A percentile compares a stretch with the other conserved stretches of the same genome.
Evolutionary conservation across 2,888 invertebrate genomes (phyloP).

Genomic region (Polymixis flavicincta): DNA sequence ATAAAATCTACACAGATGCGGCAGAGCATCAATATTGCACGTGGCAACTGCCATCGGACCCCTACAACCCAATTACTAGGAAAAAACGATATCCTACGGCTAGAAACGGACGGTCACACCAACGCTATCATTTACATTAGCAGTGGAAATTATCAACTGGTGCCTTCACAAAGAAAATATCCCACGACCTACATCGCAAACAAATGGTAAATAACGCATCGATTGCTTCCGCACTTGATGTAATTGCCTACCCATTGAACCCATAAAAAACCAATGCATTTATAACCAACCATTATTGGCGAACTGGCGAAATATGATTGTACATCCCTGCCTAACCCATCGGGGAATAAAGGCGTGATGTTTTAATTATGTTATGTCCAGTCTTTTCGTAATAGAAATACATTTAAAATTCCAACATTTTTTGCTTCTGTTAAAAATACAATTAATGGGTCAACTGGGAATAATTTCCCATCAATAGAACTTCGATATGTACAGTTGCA

Average conservation of each 20-base stretch:
- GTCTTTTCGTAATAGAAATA: constrained; percentile 45
- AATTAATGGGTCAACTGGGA: constrained; percentile 43
- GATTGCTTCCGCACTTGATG: constrained; percentile 62
- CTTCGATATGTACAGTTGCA: constrained; percentile 23
- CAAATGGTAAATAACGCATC: constrained; percentile 55
- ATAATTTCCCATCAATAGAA: constrained; percentile 31
- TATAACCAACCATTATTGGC: constrained; percentile 47
- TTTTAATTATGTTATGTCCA: background rate
- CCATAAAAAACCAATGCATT: constrained; percentile 65
- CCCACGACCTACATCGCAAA: constrained; percentile 32
- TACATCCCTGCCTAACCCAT: background rate
- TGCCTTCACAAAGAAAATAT: constrained; percentile 32
- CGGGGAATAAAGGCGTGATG: background rate
- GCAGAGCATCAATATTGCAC: background rate
- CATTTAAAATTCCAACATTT: constrained; percentile 20
- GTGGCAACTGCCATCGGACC: constrained; percentile 12
- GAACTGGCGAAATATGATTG: background rate
- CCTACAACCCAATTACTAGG: constrained; percentile 26
- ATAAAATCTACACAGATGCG: background rate
- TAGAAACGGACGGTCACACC: background rate
- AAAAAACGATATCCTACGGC: constrained; percentile 28
- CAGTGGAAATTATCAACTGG: constrained; percentile 1
- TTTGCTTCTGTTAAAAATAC: constrained; percentile 24
- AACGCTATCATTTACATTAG: constrained; percentile 38
- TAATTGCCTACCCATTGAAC: constrained; percentile 69